phyloP scores from a whole-genome alignment of 1,140 invertebrate species.

The Trinorchestia longiramus region DNA sequence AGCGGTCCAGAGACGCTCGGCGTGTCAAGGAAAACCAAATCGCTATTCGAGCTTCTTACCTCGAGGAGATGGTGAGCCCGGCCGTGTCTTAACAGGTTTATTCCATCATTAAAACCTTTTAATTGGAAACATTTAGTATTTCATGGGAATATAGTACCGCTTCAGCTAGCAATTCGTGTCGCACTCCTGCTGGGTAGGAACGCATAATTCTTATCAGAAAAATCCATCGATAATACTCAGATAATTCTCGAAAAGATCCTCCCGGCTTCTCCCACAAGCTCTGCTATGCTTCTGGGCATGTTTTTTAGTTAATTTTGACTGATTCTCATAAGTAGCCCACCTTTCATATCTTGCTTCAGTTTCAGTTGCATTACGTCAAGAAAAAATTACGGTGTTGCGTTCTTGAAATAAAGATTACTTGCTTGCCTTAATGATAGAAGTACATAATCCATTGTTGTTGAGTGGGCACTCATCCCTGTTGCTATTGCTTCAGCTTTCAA shows the following conservation, averaged over 20 bases:
- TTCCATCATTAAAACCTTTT: too few relatives aligned
- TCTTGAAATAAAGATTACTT: background rate
- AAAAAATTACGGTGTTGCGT: background rate
- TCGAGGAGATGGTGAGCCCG: slow-evolving; percentile 80
- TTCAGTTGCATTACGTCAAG: background rate
- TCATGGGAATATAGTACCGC: background rate
- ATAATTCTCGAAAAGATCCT: background rate
- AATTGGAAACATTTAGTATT: too few relatives aligned
- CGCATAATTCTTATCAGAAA: background rate
- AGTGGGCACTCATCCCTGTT: background rate
- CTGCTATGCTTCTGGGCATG: background rate
- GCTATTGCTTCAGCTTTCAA: too few relatives aligned
- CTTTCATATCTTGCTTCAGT: background rate
- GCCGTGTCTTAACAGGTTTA: too few relatives aligned
- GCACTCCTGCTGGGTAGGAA: background rate
- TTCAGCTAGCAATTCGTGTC: background rate
- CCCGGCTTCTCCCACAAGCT: background rate
- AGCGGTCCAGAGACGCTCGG: slow-evolving; percentile 89
- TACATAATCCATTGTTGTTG: background rate
- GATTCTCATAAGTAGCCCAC: background rate
- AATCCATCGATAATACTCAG: background rate
- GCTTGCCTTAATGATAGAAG: background rate
- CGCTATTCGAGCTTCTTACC: slow-evolving; percentile 85
- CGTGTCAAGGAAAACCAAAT: slow-evolving; percentile 93
- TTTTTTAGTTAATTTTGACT: background rate